Percentiles rank a stretch among this genome's conserved stretches.
Evolutionary conservation across 2,888 invertebrate species (phyloP).

Genomic region (Dryomyza anilis): DNA sequence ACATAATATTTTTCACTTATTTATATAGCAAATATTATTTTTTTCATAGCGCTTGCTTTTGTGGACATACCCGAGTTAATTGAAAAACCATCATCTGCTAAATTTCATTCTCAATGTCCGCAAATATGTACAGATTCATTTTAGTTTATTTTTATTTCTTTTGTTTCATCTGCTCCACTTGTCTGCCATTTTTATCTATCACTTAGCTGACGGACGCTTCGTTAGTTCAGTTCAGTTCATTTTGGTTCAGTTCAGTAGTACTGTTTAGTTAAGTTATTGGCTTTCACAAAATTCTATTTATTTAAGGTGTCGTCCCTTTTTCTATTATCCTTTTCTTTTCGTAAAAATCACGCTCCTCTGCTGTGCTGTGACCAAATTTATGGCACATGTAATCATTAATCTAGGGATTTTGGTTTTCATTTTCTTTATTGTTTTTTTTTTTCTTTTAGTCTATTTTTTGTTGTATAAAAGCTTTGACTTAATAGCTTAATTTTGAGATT

Average conservation of each 20-base stretch:
- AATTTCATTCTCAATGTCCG: too few species aligned
- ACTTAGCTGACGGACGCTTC: too few species aligned
- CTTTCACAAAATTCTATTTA: not conserved
- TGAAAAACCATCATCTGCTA: too few species aligned
- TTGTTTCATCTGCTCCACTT: too few species aligned
- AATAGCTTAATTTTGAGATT: not conserved
- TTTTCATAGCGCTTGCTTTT: too few species aligned
- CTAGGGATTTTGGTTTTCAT: not conserved
- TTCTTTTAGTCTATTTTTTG: not conserved
- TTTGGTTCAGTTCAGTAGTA: not conserved
- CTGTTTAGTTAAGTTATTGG: not conserved
- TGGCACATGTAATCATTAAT: not conserved
- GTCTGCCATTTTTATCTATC: too few species aligned
- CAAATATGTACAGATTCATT: too few species aligned
- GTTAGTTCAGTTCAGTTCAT: not conserved
- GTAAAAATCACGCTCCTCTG: not conserved
- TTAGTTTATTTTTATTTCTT: too few species aligned
- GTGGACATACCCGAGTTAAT: too few species aligned
- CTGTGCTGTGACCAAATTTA: not conserved
- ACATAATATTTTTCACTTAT: too few species aligned
- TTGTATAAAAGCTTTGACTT: not conserved
- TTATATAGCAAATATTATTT: too few species aligned
- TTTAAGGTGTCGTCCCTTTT: not conserved
- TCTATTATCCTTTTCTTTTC: not conserved
- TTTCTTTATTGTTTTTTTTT: slow-evolving; percentile 30